Evolutionary conservation across 1,140 invertebrate species (phyloP).

Genomic region (Polypedilum pembai): DNA sequence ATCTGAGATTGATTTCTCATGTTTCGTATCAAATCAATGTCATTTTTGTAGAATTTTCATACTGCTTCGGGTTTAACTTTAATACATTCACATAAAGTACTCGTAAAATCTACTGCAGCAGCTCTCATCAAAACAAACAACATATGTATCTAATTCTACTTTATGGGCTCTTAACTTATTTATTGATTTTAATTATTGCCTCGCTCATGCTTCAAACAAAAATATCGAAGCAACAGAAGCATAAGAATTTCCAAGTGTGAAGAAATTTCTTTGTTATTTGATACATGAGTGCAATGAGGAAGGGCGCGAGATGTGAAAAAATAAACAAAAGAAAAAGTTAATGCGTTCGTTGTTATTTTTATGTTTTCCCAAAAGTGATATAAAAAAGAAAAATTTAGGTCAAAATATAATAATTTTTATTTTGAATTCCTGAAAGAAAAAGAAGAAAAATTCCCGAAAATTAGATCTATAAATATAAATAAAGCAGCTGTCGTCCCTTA

Average conservation of each 20-base stretch:
- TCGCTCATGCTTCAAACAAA: neutral
- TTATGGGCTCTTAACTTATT: slow-evolving; percentile 7
- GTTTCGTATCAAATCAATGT: neutral
- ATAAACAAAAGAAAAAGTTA: neutral
- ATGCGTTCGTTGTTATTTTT: neutral
- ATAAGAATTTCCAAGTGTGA: neutral
- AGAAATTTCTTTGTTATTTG: neutral
- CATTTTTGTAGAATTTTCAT: neutral
- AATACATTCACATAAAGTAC: neutral
- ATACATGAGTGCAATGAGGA: neutral
- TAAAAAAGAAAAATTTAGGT: neutral
- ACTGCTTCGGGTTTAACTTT: neutral
- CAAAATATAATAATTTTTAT: no score
- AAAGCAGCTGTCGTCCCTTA: no score
- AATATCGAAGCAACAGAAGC: neutral
- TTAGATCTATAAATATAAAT: no score
- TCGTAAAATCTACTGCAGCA: neutral
- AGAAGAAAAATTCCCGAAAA: no score
- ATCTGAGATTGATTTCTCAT: no score
- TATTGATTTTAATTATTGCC: slow-evolving; percentile 19
- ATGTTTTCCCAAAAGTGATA: neutral
- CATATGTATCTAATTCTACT: slow-evolving; percentile 12
- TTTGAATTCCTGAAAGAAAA: no score
- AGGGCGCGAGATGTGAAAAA: neutral
- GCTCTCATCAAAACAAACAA: neutral